A percentile compares a stretch with the other conserved stretches of the same genome.
phyloP scores from a whole-genome alignment of 2,113 vertebrate species.

The Scomber colias region DNA sequence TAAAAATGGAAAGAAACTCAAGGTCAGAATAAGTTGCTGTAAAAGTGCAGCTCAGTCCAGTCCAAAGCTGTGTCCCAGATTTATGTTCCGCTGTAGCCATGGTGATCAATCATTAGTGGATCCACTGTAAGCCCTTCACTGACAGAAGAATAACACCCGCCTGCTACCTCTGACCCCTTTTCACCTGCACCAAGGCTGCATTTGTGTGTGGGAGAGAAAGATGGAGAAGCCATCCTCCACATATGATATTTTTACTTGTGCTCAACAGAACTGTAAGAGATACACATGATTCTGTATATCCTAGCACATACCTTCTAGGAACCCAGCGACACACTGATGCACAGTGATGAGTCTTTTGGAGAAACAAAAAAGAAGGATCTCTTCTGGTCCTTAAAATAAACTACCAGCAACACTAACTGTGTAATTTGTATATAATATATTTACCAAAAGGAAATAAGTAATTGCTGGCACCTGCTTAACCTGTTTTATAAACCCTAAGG shows the following conservation, averaged over 20 bases:
- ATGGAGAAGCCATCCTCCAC: background rate
- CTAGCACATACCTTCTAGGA: background rate
- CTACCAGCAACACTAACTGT: background rate
- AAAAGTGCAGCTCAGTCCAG: constrained; percentile 8
- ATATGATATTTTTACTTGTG: constrained; percentile 8
- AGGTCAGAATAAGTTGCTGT: constrained; percentile 39
- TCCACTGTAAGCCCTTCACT: constrained; percentile 46
- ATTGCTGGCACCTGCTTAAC: background rate
- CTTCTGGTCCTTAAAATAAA: background rate
- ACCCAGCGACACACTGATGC: background rate
- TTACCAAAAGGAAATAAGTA: constrained; percentile 23
- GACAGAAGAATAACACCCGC: constrained; percentile 50
- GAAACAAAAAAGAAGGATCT: background rate
- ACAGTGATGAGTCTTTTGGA: background rate
- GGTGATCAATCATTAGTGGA: constrained; percentile 62
- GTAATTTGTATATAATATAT: background rate
- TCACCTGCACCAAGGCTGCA: constrained; percentile 36
- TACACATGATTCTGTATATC: background rate
- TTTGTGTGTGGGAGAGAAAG: constrained; percentile 33
- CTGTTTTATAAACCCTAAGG: constrained; percentile 35
- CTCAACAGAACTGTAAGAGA: background rate
- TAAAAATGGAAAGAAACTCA: constrained; percentile 24
- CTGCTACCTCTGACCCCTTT: constrained; percentile 51
- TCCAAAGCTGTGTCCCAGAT: constrained; percentile 51
- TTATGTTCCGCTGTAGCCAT: constrained; percentile 47